Evolutionary conservation across 2,797 vertebrate species (phyloP), one percentile per base, ranked within the genome.

Genomic region (Gadopsis bispinosus): DNA sequence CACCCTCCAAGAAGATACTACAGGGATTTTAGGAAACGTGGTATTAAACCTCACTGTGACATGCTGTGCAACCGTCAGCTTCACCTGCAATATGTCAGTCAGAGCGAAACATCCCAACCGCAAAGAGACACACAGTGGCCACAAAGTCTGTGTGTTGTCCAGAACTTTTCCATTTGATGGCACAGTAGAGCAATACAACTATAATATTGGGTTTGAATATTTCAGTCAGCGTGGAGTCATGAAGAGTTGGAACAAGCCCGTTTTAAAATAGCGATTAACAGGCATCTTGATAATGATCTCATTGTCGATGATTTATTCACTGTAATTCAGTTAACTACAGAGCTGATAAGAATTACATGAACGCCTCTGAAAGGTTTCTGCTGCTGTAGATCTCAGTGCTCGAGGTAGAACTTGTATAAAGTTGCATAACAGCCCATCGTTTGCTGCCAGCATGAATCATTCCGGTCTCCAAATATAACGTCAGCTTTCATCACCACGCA

Each of bases 371-470:
- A 1, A 64, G 16, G 22, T 61, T 13, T 43, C 22, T 37, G 45
- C 22, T 19, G 19, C 19, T 16, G 19, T 0, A 14, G 43, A 22
- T 54, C 47, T 60, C 26, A 4, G 35, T 17, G 41, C 63, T 16
- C 0, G 5, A 31, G 31, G 66, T 17, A 0, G 29, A 19, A 35
- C 60, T 80, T 22, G 39, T 68, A 83, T 59, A 79, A 79, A 74
- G 67, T 74, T 64, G 73, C 76, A 79, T 89, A 88, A 47, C 88
- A 75, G 78, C 75, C 41, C 73, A 61, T 58, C 35, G 43, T 84
- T 78, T 65, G 54, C 76, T 41, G 71, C 77, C 31, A 11, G 69
- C 67, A 81, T 92, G 90, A 91, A 48, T 91, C 87, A 89, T 17
- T 77, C 19, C 61, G 4, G 58, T 63, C 69, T 81, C 79, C 83